Evolutionary conservation across 2,888 invertebrate species (phyloP), one percentile per base, ranked within the genome.

Genomic region (Oscheius sp.): DNA sequence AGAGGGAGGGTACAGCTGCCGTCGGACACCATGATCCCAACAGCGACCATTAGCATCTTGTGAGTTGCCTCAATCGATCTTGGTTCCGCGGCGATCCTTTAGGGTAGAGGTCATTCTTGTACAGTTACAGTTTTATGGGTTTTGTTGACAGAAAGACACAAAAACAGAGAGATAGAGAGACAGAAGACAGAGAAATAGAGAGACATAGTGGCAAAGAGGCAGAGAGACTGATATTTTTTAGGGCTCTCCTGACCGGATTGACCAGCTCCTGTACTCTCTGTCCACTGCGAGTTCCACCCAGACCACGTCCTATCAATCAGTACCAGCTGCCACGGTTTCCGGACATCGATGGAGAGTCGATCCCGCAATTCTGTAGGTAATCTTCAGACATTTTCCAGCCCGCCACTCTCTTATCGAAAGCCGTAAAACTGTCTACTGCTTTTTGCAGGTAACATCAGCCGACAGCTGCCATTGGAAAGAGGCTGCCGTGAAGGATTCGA

Each of bases 241-340:
- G 68, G 62, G n/a, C 58, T 59, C 68, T 50, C 13, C 53, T 63
- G 53, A 53, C 29, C 21, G 51, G 53, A 32, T n/a, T 37, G 50
- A 58, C 13, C 47, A 32, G 10, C 33, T 55, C 60, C 9, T 85
- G 85, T 73, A 79, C 83, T 10, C 76, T 85, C 1, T 85, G 85
- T 72, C 79, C 79, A 35, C 76, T 84, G 47, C 74, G 83, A 55
- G 78, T 78, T 3, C 85, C 85, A 13, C 85, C 85, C 2, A 59
- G 84, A 50, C 88, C 88, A 0, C 79, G 86, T 42, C 88, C 88
- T 7, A 74, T 88, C 63, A 88, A 88, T 75, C 88, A 88, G 73
- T 87, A 88, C 74, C 83, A 86, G 42, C 75, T 88, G 13, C 88
- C 88, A 3, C 77, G 78, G 11, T 68, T 77, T 9, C 70, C 73